Base-by-base conservation (phyloP, 2,888 invertebrate genomes). In the Nephrotoma appendiculata region DNA sequence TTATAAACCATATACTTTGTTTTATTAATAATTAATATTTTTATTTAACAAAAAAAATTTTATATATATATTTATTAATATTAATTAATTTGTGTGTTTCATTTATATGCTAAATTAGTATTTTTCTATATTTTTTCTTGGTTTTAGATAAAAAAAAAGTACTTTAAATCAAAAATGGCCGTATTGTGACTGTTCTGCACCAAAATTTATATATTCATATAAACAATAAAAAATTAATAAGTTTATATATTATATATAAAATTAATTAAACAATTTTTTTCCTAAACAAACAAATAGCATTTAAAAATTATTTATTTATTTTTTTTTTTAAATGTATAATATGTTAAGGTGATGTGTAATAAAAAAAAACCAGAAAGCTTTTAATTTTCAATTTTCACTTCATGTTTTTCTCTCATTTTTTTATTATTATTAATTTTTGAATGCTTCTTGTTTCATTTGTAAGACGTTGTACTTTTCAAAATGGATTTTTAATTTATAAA, bases 101-200 rank as follows among this genome's bases (percentile, higher is more conserved):
- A 84, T 84, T 71, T 71, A 71, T 84, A 84, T 84, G 84, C 84
- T 84, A 84, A 84, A 84, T 84, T 84, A 84, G 84, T 42, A 42
- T 84, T 84, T 84, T 84, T 84, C 84, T 84, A 43, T 84, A 84
- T 84, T 84, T 84, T 84, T 84, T 42, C 84, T 43, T 84, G 84
- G 84, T 84, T 84, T 71, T 84, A 84, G 84, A 84, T 84, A 84
- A 84, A 84, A 83, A n/a, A 83, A 84, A 42, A 42, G 43, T 84
- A 84, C 43, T 41, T 42, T 84, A 84, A 84, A 84, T 84, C 84
- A 15, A 85, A 85, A 85, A 85, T 85, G 85, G 85, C 85, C 85
- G 85, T 44, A 85, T 85, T 85, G 85, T 85, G 85, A 85, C 85
- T 85, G 85, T 85, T 85, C 43, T 85, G 85, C 85, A 85, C 85